These are phyloP conservation scores for Platygyra sinensis DNA, from an alignment of 64 coral and sea anemone species.

Conservation along the genomic window DNA sequence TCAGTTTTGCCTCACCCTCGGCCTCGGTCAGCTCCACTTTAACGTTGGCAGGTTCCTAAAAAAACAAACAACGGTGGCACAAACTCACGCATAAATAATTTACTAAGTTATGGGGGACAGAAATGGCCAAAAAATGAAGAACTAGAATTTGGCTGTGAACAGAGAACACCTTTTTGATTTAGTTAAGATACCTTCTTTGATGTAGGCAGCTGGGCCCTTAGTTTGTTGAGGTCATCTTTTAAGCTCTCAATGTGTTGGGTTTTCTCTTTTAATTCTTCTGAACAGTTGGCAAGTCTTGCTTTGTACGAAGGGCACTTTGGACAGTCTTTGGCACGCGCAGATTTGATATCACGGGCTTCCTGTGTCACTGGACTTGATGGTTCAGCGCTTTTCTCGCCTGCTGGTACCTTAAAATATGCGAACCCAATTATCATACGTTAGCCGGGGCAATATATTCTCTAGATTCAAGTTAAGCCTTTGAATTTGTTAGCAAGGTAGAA, in stretches of 20 bases:
- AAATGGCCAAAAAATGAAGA: too few relatives aligned
- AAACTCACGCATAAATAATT: too few relatives aligned
- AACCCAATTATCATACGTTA: neutral
- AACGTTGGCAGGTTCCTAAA: neutral
- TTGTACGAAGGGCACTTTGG: conserved; percentile 50
- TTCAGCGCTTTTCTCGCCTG: conserved; percentile 8
- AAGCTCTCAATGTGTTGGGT: conserved; percentile 29
- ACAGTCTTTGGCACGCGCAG: conserved; percentile 9
- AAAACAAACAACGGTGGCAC: neutral
- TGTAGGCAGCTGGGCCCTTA: conserved; percentile 22
- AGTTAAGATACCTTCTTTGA: conserved; percentile 45
- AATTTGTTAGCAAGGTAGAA: too few relatives aligned
- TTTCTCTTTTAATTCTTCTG: conserved; percentile 8
- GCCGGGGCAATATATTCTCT: too few relatives aligned
- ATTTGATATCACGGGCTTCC: neutral
- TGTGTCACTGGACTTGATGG: neutral
- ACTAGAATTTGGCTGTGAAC: too few relatives aligned
- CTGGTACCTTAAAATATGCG: neutral
- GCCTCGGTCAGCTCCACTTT: neutral
- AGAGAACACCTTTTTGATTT: too few relatives aligned
- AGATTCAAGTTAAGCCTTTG: too few relatives aligned
- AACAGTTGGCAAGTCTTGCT: neutral
- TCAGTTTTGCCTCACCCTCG: neutral
- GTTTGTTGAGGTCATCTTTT: conserved; percentile 37
- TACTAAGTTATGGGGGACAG: too few relatives aligned